Base-by-base conservation (phyloP, 2,888 invertebrate species). In the Paralinhomoeus sp. region DNA sequence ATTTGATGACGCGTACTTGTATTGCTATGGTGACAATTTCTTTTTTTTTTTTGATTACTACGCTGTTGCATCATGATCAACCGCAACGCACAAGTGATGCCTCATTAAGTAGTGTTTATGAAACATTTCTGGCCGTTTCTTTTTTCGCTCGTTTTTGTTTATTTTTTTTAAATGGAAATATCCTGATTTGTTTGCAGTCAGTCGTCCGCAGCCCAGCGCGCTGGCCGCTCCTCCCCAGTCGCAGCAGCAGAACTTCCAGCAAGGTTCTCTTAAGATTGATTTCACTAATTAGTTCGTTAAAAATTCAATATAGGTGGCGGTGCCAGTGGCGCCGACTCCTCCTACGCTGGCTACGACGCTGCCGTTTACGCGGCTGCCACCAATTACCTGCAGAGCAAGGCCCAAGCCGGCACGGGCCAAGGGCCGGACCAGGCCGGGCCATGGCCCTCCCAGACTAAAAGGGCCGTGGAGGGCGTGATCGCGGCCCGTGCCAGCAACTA, bases 281-380 rank as follows among this genome's bases (percentile, higher is more conserved):
- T 41, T 41, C 31, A 41, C 18, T 33, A 41, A 17, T 17, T 41
- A 27, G 36, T 37, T 20, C 21, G 18, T 21, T 15, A 51, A 51
- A 18, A 48, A 48, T 13, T 51, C 51, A 24, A 47, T 48, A 39
- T 52, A 52, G 35, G 18, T 48, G 48, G 44, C 51, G 50, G 55
- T 18, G 59, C n/a, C 27, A 13, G 37, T 9, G 22, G 27, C 18
- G 37, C 24, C 12, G 21, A 21, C 37, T 12, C 7, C 9, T 36
- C 7, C 27, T 48, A 49, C 42, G 34, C 79, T 60, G 83, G 82
- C 62, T 87, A 85, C 70, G 84, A 87, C 72, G 80, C 84, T 54
- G 87, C 87, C 55, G 73, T 89, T 53, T 89, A 87, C 71, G 84
- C 81, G 67, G 87, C 85, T 52, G 85, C 85, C 51, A 81, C 82